These are phyloP conservation scores for Thaumatotibia leucotreta DNA, from an alignment of 1,140 invertebrate species.

Conservation along the genomic window DNA sequence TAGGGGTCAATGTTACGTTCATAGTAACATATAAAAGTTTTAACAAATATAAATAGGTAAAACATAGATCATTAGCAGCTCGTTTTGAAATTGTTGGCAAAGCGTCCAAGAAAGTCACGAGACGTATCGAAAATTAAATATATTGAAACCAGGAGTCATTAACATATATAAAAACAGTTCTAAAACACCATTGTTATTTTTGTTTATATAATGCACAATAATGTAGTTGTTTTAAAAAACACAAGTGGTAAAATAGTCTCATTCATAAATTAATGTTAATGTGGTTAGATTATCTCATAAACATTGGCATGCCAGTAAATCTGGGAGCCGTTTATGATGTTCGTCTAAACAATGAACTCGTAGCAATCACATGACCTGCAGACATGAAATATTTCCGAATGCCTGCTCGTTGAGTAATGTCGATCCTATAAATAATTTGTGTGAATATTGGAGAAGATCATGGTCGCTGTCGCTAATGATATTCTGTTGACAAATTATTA, in stretches of 20 bases:
- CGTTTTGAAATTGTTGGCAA: conserved; percentile 45
- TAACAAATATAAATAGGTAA: not conserved
- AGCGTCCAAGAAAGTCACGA: conserved; percentile 40
- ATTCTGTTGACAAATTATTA: not conserved
- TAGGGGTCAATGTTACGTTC: not conserved
- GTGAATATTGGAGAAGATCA: conserved; percentile 2
- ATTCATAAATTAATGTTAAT: not conserved
- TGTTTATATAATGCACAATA: not conserved
- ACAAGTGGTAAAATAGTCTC: not conserved
- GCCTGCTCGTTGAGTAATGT: not conserved
- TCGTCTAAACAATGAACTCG: not conserved
- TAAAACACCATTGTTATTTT: conserved; percentile 1
- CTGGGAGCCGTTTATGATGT: not conserved
- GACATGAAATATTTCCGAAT: not conserved
- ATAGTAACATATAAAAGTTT: not conserved
- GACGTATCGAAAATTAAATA: conserved; percentile 16
- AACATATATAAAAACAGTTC: not conserved
- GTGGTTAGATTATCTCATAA: not conserved
- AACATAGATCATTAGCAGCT: not conserved
- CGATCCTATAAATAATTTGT: conserved; percentile 1
- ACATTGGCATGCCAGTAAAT: not conserved
- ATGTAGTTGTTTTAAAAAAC: not conserved
- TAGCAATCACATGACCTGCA: not conserved
- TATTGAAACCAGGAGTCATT: not conserved
- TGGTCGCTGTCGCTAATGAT: not conserved